Evolutionary conservation across 2,797 vertebrate genomes (phyloP).

Genomic region (Pseudocheirus occidentalis): DNA sequence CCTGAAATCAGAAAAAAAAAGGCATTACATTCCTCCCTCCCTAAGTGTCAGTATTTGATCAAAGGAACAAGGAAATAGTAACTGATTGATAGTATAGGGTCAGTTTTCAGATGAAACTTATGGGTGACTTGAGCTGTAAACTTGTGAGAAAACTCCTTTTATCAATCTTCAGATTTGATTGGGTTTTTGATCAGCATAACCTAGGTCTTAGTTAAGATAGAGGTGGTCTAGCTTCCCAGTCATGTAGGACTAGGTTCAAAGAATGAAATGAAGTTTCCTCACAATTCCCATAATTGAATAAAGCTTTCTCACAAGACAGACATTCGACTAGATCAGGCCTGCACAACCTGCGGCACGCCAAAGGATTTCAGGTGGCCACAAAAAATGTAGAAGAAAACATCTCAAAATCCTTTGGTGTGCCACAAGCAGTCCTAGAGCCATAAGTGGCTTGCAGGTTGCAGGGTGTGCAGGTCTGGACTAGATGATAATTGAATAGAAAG

Average conservation of each 20-base stretch:
- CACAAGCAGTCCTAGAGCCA: no score
- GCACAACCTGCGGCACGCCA: no score
- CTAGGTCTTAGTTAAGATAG: background rate
- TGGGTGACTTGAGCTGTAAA: background rate
- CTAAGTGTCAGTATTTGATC: background rate
- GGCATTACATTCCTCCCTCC: background rate
- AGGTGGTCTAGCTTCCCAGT: background rate
- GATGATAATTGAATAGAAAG: background rate
- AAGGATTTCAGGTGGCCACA: no score
- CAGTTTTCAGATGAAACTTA: background rate
- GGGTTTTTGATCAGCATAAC: background rate
- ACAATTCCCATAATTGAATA: background rate
- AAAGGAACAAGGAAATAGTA: background rate
- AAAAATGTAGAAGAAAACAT: no score
- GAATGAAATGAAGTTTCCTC: background rate
- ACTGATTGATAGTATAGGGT: background rate
- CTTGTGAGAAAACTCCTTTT: background rate
- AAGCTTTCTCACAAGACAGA: background rate
- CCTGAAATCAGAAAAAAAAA: background rate
- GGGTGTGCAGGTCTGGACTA: background rate
- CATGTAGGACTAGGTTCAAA: background rate
- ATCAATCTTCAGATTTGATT: background rate
- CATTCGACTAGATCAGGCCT: background rate
- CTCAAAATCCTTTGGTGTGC: no score
- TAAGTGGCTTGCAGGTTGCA: no score